These are phyloP conservation scores for Ascidia mentula DNA, from an alignment of 23 tunicate genomes.

Conservation along the genomic window DNA sequence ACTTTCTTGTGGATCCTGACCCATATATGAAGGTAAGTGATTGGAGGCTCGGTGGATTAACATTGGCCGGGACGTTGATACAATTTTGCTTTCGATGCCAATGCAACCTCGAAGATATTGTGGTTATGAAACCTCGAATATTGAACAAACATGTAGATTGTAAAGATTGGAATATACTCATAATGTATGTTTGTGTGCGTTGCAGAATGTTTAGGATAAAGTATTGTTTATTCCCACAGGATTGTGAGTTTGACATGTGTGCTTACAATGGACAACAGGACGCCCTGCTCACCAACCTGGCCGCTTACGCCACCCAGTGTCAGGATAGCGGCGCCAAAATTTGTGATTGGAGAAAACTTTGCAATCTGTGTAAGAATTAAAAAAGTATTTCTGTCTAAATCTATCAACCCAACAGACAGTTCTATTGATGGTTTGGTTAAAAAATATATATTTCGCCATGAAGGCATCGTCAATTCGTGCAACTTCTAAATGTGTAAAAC, in stretches of 20 bases:
- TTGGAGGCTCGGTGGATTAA: no score
- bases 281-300: slow-evolving; percentile 23
- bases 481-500: no score
- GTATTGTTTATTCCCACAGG: slow-evolving; percentile 28
- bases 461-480: no score
- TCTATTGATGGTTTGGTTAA: no score
- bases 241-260: slow-evolving; percentile 53
- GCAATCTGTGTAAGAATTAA: slow-evolving; percentile 29
- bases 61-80: no score
- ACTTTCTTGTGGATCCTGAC: slow-evolving; percentile 18
- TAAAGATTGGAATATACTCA: not conserved
- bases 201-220: no score
- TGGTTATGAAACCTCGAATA: no score
- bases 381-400: not conserved
- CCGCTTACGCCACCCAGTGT: slow-evolving; percentile 40
- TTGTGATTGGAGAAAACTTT: slow-evolving; percentile 40
- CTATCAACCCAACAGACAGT: no score
- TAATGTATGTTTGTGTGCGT: not conserved
- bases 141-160: no score
- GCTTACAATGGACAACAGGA: slow-evolving; percentile 33
- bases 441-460: no score
- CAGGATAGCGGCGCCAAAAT: slow-evolving; percentile 20
- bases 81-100: no score
- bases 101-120: no score
- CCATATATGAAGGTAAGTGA: slow-evolving; percentile 16